A percentile compares a stretch with the other conserved stretches of the same genome.
phyloP scores from a whole-genome alignment of 2,797 vertebrate genomes.

The Parotocinclus haroldoi region DNA sequence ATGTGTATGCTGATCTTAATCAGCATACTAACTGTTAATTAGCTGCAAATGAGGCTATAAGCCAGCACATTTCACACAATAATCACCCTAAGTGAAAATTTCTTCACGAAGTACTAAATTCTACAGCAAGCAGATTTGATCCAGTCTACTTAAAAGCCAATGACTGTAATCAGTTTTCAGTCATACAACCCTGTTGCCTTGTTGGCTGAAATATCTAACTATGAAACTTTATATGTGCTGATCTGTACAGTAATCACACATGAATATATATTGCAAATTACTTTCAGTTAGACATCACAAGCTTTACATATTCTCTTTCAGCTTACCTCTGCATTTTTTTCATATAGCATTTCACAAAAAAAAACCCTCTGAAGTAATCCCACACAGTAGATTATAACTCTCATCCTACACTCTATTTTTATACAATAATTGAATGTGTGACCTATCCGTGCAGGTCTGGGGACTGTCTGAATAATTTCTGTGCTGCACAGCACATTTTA shows the following conservation, averaged over 20 bases:
- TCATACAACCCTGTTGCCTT: no score
- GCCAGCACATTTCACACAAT: not conserved
- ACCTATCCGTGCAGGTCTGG: not conserved
- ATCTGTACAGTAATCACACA: not conserved
- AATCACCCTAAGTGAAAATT: not conserved
- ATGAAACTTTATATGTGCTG: not conserved
- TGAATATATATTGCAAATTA: not conserved
- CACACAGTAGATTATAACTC: not conserved
- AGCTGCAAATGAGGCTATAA: slow-evolving; percentile 24
- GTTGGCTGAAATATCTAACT: not conserved
- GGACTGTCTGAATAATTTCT: slow-evolving; percentile 10
- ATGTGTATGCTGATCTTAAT: slow-evolving; percentile 23
- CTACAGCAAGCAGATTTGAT: not conserved
- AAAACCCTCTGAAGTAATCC: not conserved
- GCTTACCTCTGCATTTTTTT: no score
- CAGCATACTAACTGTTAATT: slow-evolving; percentile 23
- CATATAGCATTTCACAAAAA: no score
- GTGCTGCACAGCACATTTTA: slow-evolving; percentile 3
- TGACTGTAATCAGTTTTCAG: no score
- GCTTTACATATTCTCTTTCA: no score
- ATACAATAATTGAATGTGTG: not conserved
- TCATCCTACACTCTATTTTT: not conserved
- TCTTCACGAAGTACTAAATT: not conserved
- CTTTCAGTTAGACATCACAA: not conserved
- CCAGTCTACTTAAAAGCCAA: not conserved